phyloP scores from a whole-genome alignment of 1,140 invertebrate species.

The Drosophila mauritiana region DNA sequence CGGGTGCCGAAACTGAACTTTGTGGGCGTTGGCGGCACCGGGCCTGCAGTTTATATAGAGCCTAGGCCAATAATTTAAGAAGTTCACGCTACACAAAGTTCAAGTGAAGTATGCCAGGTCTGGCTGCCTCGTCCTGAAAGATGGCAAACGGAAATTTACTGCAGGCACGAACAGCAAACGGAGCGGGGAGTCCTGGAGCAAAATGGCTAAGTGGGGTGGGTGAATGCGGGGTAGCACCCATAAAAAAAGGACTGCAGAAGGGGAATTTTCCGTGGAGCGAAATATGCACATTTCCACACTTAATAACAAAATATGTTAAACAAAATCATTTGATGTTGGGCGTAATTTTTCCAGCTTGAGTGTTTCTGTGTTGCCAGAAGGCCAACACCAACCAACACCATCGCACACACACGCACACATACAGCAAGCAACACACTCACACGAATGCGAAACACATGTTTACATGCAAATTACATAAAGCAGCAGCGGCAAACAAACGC shows the following conservation, averaged over 20 bases:
- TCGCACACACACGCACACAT: constrained; percentile 3
- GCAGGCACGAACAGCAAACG: constrained; percentile 70
- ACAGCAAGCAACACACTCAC: constrained; percentile 2
- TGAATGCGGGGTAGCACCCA: not conserved
- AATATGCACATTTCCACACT: constrained; percentile 83
- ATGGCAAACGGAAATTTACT: constrained; percentile 83
- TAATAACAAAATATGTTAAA: constrained; percentile 84
- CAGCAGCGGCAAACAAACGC: constrained; percentile 71
- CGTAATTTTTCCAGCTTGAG: constrained; percentile 49
- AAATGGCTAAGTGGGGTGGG: constrained; percentile 4
- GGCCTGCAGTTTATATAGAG: constrained; percentile 56
- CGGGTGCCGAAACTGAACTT: constrained; percentile 29
- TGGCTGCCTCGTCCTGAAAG: constrained; percentile 58
- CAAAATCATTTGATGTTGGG: constrained; percentile 82
- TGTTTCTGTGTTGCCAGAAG: constrained; percentile 50
- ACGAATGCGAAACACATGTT: constrained; percentile 65
- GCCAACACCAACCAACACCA: constrained; percentile 32
- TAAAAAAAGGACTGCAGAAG: not conserved
- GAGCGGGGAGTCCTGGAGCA: not conserved
- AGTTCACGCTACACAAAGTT: constrained; percentile 81
- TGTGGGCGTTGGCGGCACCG: constrained; percentile 7
- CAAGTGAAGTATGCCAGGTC: constrained; percentile 72
- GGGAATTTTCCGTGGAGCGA: constrained; percentile 48
- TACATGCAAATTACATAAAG: constrained; percentile 83
- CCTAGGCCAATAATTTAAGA: constrained; percentile 77